These are phyloP conservation scores for Spongilla lacustris DNA, from an alignment of 37 sponge, comb jelly and placozoan genomes.

Conservation along the genomic window DNA sequence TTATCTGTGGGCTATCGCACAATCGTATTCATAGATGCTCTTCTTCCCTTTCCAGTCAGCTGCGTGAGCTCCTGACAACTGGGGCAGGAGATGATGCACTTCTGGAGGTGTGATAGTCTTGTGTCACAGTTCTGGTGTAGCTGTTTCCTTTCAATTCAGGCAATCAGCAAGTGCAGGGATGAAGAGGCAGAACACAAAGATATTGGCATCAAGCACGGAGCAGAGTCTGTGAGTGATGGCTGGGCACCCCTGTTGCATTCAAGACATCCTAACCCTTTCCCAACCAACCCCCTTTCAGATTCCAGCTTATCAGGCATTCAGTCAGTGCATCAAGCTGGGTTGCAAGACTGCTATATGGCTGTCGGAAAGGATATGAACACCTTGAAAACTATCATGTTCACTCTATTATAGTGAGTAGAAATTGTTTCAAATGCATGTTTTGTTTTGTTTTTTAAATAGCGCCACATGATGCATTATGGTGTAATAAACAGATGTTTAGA, in stretches of 20 bases:
- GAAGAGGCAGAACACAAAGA: slow-evolving; percentile 88
- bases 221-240: slow-evolving; percentile 52
- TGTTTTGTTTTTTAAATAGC: too few relatives aligned
- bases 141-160: slow-evolving; percentile 27
- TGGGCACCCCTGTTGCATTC: too few relatives aligned
- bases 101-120: background rate
- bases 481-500: too few relatives aligned
- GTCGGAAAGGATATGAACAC: slow-evolving; percentile 62
- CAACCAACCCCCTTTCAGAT: slow-evolving; percentile 24
- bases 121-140: background rate
- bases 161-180: slow-evolving; percentile 84
- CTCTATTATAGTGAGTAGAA: too few relatives aligned
- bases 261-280: background rate
- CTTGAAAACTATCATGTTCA: background rate
- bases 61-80: background rate
- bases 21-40: too few relatives aligned
- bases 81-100: background rate
- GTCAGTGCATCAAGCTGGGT: slow-evolving; percentile 74
- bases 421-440: too few relatives aligned
- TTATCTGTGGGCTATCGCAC: too few relatives aligned
- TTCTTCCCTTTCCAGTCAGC: too few relatives aligned
- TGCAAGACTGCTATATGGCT: slow-evolving; percentile 85
- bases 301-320: slow-evolving; percentile 62
- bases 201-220: slow-evolving; percentile 76
- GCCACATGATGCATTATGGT: too few relatives aligned